A percentile compares a stretch with the other conserved stretches of the same genome.
Evolutionary conservation across 1,140 invertebrate genomes (phyloP).

Genomic region (Helicoverpa armigera): DNA sequence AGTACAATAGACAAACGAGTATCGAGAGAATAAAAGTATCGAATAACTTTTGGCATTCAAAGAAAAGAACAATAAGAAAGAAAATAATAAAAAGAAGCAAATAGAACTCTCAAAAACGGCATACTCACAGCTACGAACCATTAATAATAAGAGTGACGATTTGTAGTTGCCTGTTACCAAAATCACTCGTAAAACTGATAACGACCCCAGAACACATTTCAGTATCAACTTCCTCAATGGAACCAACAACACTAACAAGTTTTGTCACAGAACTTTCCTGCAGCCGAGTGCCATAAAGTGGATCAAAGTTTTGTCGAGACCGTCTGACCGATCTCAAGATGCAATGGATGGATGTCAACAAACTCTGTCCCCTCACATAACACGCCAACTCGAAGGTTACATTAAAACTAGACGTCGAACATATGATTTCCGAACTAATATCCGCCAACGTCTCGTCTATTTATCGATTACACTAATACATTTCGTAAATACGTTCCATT

Average conservation of each 20-base stretch:
- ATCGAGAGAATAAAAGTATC: slow-evolving; percentile 1
- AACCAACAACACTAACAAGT: slow-evolving; percentile 25
- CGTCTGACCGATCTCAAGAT: slow-evolving; percentile 42
- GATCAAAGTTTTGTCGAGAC: slow-evolving; percentile 29
- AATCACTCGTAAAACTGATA: no score
- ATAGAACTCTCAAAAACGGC: not conserved
- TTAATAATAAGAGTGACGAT: no score
- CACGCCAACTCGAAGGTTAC: slow-evolving; percentile 3
- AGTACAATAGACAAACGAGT: not conserved
- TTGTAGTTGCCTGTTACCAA: no score
- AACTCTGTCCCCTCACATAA: slow-evolving; percentile 31
- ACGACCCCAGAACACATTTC: not conserved
- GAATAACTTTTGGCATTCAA: not conserved
- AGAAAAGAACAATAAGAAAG: not conserved
- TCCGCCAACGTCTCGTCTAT: slow-evolving; percentile 53
- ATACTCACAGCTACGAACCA: no score
- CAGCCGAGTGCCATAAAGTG: slow-evolving; percentile 29
- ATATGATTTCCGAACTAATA: slow-evolving; percentile 69
- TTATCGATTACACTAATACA: slow-evolving; percentile 41
- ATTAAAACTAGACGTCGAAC: slow-evolving; percentile 40
- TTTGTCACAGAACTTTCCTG: slow-evolving; percentile 14
- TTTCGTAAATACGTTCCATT: slow-evolving; percentile 38
- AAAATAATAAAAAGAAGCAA: not conserved
- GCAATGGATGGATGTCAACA: slow-evolving; percentile 37
- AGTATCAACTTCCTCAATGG: not conserved